phyloP scores from a whole-genome alignment of 2,113 vertebrate species.

The Seriola aureovittata region DNA sequence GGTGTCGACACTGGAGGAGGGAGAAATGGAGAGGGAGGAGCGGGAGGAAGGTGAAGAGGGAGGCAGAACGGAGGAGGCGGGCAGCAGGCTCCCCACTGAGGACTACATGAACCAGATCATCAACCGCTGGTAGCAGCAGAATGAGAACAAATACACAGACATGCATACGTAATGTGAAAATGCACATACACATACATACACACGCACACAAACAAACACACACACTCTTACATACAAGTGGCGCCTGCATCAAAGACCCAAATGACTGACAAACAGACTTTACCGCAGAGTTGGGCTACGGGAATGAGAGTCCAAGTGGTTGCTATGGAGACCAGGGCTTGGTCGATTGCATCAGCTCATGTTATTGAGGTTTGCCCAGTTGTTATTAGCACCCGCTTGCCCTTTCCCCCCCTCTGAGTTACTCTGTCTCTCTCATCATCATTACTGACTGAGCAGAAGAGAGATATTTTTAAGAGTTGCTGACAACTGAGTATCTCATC shows the following conservation, averaged over 20 bases:
- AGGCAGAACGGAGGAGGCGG: conserved; percentile 80
- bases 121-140: conserved; percentile 94
- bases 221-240: conserved; percentile 23
- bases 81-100: conserved; percentile 93
- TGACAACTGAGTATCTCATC: conserved; percentile 47
- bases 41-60: conserved; percentile 73
- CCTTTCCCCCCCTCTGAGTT: conserved; percentile 22
- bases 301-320: conserved; percentile 54
- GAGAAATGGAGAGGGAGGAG: conserved; percentile 59
- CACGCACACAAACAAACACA: conserved; percentile 20
- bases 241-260: conserved; percentile 59
- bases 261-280: conserved; percentile 48
- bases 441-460: conserved; percentile 54
- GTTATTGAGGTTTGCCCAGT: conserved; percentile 63
- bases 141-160: conserved; percentile 49
- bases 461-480: conserved; percentile 66
- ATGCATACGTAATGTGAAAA: conserved; percentile 65
- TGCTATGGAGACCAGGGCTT: conserved; percentile 69
- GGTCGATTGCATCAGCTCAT: conserved; percentile 56
- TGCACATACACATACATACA: neutral
- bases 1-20: conserved; percentile 55
- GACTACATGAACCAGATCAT: conserved; percentile 99
- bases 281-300: conserved; percentile 24
- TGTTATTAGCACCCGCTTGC: conserved; percentile 61
- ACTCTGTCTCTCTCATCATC: conserved; percentile 57